These are phyloP conservation scores for Trogon surrucura DNA, from an alignment of 2,113 vertebrate genomes.

Conservation along the genomic window DNA sequence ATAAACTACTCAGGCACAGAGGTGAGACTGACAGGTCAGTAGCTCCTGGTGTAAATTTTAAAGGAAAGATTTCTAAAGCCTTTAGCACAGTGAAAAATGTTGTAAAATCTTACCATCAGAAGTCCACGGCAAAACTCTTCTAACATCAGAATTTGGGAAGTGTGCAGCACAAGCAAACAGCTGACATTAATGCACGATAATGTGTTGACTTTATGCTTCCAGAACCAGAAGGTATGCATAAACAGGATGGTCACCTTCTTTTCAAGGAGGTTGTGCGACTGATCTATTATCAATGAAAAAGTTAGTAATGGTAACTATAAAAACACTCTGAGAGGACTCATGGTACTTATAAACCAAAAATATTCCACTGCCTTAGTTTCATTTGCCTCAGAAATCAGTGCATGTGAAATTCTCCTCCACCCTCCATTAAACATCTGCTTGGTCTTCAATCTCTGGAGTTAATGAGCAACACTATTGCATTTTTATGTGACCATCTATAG, in stretches of 20 bases:
- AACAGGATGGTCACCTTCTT: neutral
- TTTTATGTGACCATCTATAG: slow-evolving; percentile 29
- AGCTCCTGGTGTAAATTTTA: neutral
- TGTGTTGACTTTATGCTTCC: neutral
- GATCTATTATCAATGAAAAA: neutral
- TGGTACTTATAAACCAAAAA: slow-evolving; percentile 1
- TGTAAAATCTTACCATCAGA: neutral
- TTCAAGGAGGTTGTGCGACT: neutral
- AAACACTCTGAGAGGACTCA: neutral
- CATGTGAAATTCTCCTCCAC: neutral
- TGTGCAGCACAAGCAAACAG: neutral
- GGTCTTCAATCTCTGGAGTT: slow-evolving; percentile 11
- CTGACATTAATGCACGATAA: neutral
- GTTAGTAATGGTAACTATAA: neutral
- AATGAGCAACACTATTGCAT: slow-evolving; percentile 25
- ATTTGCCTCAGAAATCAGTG: slow-evolving; percentile 25
- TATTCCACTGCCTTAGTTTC: neutral
- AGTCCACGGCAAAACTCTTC: neutral
- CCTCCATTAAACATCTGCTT: slow-evolving; percentile 18
- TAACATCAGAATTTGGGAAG: neutral
- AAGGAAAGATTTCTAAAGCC: neutral
- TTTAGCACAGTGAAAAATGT: neutral
- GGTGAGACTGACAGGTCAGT: too few relatives aligned
- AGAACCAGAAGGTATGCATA: neutral
- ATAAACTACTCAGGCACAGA: too few relatives aligned